These are phyloP conservation scores for Ganaspis sp. DNA, from an alignment of 1,140 invertebrate species.

Conservation along the genomic window DNA sequence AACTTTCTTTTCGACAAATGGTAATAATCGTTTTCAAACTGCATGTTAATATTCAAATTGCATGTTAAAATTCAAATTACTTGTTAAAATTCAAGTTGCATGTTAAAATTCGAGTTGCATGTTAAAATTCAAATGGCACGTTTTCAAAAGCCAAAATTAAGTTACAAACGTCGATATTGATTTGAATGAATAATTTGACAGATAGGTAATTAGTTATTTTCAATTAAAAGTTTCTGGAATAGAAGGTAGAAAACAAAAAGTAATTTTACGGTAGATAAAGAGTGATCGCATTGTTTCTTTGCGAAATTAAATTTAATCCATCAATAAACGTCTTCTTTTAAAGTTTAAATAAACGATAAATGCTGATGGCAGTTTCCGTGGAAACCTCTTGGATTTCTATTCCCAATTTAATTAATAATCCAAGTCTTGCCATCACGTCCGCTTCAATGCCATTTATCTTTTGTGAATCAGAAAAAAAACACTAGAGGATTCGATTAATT, in stretches of 20 bases:
- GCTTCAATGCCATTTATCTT: slow-evolving; percentile 25
- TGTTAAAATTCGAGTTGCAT: too few species aligned
- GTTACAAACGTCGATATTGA: too few species aligned
- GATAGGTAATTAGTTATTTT: too few species aligned
- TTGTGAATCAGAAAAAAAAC: background rate
- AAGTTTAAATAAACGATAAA: background rate
- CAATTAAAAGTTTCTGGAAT: background rate
- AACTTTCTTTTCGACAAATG: too few species aligned
- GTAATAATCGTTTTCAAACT: too few species aligned
- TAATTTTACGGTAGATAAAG: background rate
- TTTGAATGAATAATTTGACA: too few species aligned
- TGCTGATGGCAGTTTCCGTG: background rate
- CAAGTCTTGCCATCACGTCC: slow-evolving; percentile 16
- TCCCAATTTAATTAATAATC: slow-evolving; percentile 28
- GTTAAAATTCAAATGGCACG: too few species aligned
- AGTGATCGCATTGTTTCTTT: background rate
- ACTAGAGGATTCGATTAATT: slow-evolving; percentile 12
- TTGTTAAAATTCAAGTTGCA: too few species aligned
- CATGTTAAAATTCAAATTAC: too few species aligned
- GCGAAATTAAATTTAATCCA: background rate
- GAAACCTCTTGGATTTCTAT: background rate
- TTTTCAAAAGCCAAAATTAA: too few species aligned
- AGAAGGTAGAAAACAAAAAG: background rate
- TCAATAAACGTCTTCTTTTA: slow-evolving; percentile 5
- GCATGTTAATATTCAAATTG: too few species aligned